Evolutionary conservation across 1,140 invertebrate species (phyloP).

Genomic region (Drosophila tropicalis): DNA sequence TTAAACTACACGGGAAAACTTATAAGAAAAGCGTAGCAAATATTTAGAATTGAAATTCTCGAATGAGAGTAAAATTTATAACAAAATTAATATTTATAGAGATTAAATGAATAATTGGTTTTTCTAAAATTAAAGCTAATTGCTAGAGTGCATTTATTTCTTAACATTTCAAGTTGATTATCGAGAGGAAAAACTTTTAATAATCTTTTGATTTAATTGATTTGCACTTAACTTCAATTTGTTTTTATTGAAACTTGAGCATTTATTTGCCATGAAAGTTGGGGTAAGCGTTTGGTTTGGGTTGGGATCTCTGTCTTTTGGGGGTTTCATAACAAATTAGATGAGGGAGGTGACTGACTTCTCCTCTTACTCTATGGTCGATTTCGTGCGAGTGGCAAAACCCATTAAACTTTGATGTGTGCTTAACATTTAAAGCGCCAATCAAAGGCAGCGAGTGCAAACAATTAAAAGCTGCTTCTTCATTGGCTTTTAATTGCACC

Average conservation of each 20-base stretch:
- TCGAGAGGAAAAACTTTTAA: no score
- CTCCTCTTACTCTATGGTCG: conserved; percentile 42
- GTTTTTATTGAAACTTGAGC: neutral
- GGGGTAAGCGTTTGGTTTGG: conserved; percentile 7
- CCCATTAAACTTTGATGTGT: conserved; percentile 71
- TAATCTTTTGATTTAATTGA: conserved; percentile 15
- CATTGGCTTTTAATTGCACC: conserved; percentile 71
- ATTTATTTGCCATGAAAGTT: conserved; percentile 19
- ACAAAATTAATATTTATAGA: no score
- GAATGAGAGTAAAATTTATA: no score
- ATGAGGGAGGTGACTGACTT: conserved; percentile 1
- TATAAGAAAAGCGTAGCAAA: no score
- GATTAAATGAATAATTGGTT: no score
- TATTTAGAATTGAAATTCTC: no score
- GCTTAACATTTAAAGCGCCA: conserved; percentile 64
- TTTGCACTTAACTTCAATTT: conserved; percentile 8
- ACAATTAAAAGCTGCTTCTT: conserved; percentile 72
- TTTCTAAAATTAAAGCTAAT: no score
- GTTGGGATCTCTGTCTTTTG: neutral
- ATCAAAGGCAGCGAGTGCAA: conserved; percentile 68
- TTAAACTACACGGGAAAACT: no score
- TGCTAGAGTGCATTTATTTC: no score
- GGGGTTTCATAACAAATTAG: conserved; percentile 43
- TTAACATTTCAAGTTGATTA: no score
- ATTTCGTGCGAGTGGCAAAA: conserved; percentile 54